Base-by-base conservation (phyloP, 2,113 vertebrate species). In the Alosa alosa region DNA sequence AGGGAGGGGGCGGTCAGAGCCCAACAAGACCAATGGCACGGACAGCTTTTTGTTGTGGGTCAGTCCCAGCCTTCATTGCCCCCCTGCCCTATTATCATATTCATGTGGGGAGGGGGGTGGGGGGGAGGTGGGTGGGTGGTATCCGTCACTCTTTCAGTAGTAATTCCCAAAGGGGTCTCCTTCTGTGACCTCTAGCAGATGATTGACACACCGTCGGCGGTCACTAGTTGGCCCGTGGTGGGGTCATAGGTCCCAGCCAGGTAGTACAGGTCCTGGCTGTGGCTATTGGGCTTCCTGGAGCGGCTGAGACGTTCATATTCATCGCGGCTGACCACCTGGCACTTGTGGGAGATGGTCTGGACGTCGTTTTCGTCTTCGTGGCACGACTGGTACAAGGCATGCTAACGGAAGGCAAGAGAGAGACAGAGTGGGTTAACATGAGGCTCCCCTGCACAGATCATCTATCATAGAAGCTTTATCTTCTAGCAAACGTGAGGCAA, bases 311-410 rank as follows among this genome's bases (percentile, higher is more conserved):
- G 97, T 88, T 99, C 97, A 0, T 99, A 99, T 93, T 99, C 97
- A 31, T 95, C 95, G 0, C 95, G 93, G 68, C 95, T 96, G 90
- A 98, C 94, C 90, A 99, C 98, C 95, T 98, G 97, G 94, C 98
- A 99, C 94, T 98, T 97, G 92, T 99, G 98, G 87, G 98, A 99
- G 94, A 99, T 99, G 94, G 98, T 99, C 95, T 99, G 98, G 84
- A 99, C 97, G 3, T 99, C 98, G 2, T 99, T 99, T 92, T 99
- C 98, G 0, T 99, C 98, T 93, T 99, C 97, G 0, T 99, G 98
- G 91, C 96, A 97, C 0, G 98, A 99, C 95, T 99, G 98, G 95
- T 99, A 99, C 91, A 99, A 93, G 0, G 98, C 98, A 10, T 98
- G 97, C 98, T 99, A 92, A 81, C 75, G 31, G 85, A 50, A 83